Percentiles rank a stretch among this genome's conserved stretches.
These are phyloP conservation scores for Lepas anatifera DNA, from an alignment of 2,888 invertebrate genomes.

Conservation along the genomic window DNA sequence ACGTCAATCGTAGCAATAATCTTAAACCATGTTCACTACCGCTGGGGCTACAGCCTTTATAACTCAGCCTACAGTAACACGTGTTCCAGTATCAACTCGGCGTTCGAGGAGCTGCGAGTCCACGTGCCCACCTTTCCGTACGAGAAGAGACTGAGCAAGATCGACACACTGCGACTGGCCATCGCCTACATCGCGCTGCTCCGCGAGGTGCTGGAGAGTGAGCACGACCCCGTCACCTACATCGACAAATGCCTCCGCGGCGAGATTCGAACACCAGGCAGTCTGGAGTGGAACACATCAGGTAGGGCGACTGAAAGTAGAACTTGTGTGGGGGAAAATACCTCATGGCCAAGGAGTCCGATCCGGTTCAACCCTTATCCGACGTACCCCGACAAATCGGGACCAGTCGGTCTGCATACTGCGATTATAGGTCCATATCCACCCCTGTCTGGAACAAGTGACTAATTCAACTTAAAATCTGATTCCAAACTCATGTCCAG, in stretches of 20 bases:
- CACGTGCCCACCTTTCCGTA: conserved; percentile 99
- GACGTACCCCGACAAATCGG: no score
- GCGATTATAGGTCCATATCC: no score
- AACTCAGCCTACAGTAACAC: conserved; percentile 2
- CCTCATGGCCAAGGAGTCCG: no score
- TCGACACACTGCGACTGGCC: conserved; percentile 90
- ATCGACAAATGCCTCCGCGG: conserved; percentile 84
- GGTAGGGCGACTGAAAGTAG: no score
- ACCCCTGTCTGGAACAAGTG: no score
- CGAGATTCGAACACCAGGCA: conserved; percentile 67
- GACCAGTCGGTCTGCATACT: no score
- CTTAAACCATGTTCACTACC: no score
- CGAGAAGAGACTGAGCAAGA: conserved; percentile 95
- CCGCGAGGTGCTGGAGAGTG: conserved; percentile 66
- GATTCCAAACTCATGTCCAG: no score
- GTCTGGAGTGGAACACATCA: conserved; percentile 92
- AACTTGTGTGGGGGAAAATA: no score
- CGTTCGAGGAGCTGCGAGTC: conserved; percentile 92
- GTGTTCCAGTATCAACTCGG: conserved; percentile 83
- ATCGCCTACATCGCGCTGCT: conserved; percentile 95
- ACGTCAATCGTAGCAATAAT: no score
- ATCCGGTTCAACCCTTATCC: no score
- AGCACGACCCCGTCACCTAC: conserved; percentile 82
- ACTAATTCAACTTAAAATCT: no score
- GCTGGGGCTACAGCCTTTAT: neutral